Percentiles rank a stretch among this genome's conserved stretches.
Conservation (phyloP, 2,888 invertebrate species). For the Chrysolina oricalcia region DNA sequence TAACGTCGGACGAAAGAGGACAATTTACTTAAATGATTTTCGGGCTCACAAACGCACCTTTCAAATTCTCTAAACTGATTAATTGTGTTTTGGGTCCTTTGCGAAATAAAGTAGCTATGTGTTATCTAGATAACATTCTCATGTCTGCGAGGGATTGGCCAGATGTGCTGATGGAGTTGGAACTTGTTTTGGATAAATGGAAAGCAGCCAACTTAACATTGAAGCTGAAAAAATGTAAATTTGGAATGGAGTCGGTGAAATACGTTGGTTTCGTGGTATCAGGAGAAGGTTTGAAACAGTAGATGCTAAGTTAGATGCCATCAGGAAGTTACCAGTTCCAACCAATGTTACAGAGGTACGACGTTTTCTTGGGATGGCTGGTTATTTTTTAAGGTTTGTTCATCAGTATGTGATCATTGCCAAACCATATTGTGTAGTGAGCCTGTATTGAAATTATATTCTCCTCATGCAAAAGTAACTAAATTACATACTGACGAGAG, state of each 20-base stretch:
- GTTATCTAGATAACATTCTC: background rate
- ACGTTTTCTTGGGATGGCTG: background rate
- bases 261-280: background rate
- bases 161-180: background rate
- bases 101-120: background rate
- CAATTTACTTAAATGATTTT: slow-evolving; percentile 16
- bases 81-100: slow-evolving; percentile 18
- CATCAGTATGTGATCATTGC: background rate
- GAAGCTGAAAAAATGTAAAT: background rate
- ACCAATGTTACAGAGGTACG: background rate
- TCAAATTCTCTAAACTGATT: slow-evolving; percentile 39
- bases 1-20: slow-evolving; percentile 14
- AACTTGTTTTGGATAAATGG: no score
- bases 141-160: background rate
- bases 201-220: no score
- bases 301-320: background rate
- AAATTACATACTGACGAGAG: background rate
- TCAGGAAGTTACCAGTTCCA: background rate
- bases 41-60: slow-evolving; percentile 44
- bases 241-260: background rate
- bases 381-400: background rate
- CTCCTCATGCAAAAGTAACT: background rate
- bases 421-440: background rate
- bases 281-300: slow-evolving; percentile 1
- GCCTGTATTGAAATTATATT: background rate